Percentiles rank a stretch among this genome's conserved stretches.
These are phyloP conservation scores for Nyctibius bracteatus DNA, from an alignment of 2,113 vertebrate species.

Conservation along the genomic window DNA sequence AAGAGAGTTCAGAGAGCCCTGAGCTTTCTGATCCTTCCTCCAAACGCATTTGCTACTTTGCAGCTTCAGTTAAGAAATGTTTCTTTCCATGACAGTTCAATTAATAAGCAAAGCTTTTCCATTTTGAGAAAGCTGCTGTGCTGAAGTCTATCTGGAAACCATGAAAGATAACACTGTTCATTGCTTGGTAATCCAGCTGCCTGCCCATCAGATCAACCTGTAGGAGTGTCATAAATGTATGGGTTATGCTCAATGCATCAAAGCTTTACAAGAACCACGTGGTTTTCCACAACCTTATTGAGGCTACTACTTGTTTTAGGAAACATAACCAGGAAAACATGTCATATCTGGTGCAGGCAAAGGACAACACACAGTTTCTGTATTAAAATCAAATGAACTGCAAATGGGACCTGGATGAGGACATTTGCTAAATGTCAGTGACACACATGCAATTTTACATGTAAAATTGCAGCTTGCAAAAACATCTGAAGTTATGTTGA, in stretches of 20 bases:
- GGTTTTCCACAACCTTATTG: neutral
- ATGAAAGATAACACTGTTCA: neutral
- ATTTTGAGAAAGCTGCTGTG: neutral
- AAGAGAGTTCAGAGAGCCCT: neutral
- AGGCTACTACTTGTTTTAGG: neutral
- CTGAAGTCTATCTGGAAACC: neutral
- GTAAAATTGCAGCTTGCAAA: neutral
- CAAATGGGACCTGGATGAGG: neutral
- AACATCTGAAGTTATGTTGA: neutral
- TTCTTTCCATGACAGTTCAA: fast-evolving
- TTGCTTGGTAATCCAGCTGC: neutral
- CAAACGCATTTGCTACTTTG: neutral
- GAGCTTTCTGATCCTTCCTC: neutral
- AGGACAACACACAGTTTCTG: neutral
- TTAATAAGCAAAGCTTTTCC: neutral
- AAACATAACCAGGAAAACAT: neutral
- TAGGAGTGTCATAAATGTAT: fast-evolving
- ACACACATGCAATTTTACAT: neutral
- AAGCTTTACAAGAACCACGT: neutral
- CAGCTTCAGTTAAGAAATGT: neutral
- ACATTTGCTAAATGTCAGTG: neutral
- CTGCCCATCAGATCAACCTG: neutral
- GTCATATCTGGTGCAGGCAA: neutral
- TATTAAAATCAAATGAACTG: neutral
- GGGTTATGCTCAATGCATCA: neutral